Base-by-base conservation (phyloP, 2,113 vertebrate genomes). In the Spermophilus dauricus region DNA sequence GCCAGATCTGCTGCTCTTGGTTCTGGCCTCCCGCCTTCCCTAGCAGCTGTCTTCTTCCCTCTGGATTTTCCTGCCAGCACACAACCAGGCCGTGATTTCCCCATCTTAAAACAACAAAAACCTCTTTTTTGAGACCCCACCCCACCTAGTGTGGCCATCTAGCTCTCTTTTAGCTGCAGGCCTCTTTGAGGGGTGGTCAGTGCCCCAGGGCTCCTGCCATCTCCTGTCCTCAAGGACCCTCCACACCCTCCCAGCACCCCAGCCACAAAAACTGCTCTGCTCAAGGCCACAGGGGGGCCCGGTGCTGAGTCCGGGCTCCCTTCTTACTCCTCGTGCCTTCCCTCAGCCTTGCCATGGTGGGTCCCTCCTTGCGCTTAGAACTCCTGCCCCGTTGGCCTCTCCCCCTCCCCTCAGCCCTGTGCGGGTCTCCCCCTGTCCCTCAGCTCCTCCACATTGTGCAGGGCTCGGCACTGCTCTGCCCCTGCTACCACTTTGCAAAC, bases 191-290 rank as follows among this genome's bases (percentile, higher is more conserved):
- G 42, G 69, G 18, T 12, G 0, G 61, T 56, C 45, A 1, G n/a
- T 32, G 8, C 32, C 4, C 13, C 2, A 0, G 1, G 5, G 34
- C 12, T 42, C 28, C 32, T 0, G 16, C 30, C 17, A 20, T n/a
- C 28, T 42, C 58, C 34, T 4, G 20, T 48, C 6, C 53, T 34
- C 18, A 0, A 0, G 34, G 39, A 34, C 77, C 34, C 34, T 28
- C 32, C 32, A 8, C 30, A 24, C 26, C 2, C 2, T n/a, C 1
- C n/a, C 1, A 8, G 30, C 67, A 24, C 0, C 8, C n/a, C n/a
- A 5, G 9, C 39, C 67, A 3, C 4, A 58, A 24, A 58, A 3
- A 1, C 37, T 4, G 28, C 56, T 13, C 53, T 17, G 30, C 34
- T 32, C 34, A 18, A 20, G 65, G 65, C 45, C 34, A 2, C 53